Evolutionary conservation across 2,888 invertebrate species (phyloP), one percentile per base, ranked within the genome.

Genomic region (Automeris io): DNA sequence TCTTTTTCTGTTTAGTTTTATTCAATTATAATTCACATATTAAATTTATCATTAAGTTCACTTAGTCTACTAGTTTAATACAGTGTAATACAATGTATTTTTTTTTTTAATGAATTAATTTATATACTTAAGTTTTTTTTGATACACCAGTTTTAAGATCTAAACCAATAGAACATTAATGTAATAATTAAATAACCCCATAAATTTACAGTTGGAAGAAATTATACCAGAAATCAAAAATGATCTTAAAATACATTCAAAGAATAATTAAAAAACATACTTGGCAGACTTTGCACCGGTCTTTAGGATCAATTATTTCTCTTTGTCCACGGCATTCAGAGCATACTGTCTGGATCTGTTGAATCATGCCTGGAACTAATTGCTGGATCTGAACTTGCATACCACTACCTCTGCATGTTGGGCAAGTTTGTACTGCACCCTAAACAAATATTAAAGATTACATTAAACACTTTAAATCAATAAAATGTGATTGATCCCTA

Each of bases 311-410:
- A 56, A 96, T 94, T 41, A 92, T 90, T 73, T 95, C 95, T 31
- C 97, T 92, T 51, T 93, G 91, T 2, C 99, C 99, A 37, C 91
- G 88, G 70, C 99, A 99, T 37, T 96, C 94, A 1, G 88, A 76
- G 76, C 98, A 98, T 46, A 93, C 89, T 3, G 93, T 91, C 74
- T 99, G 98, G 39, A 96, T 92, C 73, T 98, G 98, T 67, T 99
- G 98, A 51, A 91, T 88, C 75, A 90, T 88, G 32, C 90, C 90
- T 5, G 90, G 90, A 2, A 88, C 90, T 42, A 90, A 70, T 52
- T 90, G 90, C 54, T 90, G 90, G 32, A 90, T 83, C 46, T 89
- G 89, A 1, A 88, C 83, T 64, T 94, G 92, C 88, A 95, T 91
- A 12, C 99, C 99, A 18, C 91, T 89, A 24, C 99, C 99, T 35